phyloP scores from a whole-genome alignment of 2,797 vertebrate species.

The Cryptoprocta ferox region DNA sequence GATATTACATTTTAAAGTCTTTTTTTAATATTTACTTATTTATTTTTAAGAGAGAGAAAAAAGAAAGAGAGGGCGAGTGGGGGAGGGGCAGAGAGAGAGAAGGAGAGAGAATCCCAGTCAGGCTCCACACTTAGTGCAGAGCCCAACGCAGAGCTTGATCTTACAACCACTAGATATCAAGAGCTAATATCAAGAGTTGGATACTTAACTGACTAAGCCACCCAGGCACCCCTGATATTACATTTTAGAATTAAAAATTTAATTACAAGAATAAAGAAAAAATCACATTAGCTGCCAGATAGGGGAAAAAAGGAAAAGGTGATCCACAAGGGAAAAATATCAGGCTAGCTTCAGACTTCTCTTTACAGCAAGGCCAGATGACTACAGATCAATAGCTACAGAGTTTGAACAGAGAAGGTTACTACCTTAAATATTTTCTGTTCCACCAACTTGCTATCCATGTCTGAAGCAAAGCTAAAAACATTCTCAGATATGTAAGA shows the following conservation, averaged over 20 bases:
- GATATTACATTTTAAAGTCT: neutral
- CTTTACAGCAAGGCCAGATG: neutral
- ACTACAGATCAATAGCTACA: neutral
- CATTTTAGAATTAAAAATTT: neutral
- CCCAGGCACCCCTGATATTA: neutral
- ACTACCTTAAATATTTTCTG: neutral
- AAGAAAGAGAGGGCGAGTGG: too few relatives aligned
- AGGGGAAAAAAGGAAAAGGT: neutral
- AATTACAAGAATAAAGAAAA: constrained; percentile 23
- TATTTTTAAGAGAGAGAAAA: too few relatives aligned
- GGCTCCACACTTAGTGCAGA: too few relatives aligned
- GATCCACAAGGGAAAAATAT: neutral
- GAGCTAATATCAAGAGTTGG: too few relatives aligned
- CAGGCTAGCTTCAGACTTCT: neutral
- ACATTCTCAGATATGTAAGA: neutral
- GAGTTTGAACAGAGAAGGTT: neutral
- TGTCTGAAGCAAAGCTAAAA: neutral
- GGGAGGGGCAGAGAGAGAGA: too few relatives aligned
- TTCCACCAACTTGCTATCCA: neutral
- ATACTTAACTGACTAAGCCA: too few relatives aligned
- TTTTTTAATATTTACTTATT: too few relatives aligned
- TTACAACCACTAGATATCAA: too few relatives aligned
- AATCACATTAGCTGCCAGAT: neutral
- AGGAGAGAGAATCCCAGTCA: too few relatives aligned
- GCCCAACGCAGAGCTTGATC: too few relatives aligned